Evolutionary conservation across 2,888 invertebrate genomes (phyloP).

Genomic region (Homarus gammarus): DNA sequence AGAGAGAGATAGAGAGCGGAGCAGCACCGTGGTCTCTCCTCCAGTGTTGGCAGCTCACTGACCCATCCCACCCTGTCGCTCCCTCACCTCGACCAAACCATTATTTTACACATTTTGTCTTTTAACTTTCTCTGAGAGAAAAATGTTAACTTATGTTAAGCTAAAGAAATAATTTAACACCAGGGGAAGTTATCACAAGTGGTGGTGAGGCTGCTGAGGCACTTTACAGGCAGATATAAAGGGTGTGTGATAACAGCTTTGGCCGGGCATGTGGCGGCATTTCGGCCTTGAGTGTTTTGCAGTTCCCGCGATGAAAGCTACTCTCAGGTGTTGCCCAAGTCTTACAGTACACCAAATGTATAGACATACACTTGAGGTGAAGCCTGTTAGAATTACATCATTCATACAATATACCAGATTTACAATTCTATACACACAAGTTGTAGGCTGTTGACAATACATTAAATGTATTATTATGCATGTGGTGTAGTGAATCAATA

Average conservation of each 20-base stretch:
- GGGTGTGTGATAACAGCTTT: not conserved
- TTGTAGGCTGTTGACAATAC: too few relatives aligned
- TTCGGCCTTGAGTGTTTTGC: not conserved
- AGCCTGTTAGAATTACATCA: too few relatives aligned
- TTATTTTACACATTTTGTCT: not conserved
- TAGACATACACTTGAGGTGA: too few relatives aligned
- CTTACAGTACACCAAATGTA: not conserved
- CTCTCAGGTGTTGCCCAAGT: not conserved
- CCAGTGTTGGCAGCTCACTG: constrained; percentile 20
- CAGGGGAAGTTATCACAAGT: not conserved
- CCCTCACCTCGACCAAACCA: not conserved
- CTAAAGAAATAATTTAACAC: not conserved
- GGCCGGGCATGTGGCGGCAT: not conserved
- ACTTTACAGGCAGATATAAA: not conserved
- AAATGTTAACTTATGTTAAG: not conserved
- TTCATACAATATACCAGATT: too few relatives aligned
- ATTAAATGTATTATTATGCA: too few relatives aligned
- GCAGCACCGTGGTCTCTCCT: not conserved
- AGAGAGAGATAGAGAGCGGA: not conserved
- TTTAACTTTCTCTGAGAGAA: not conserved
- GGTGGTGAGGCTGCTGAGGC: not conserved
- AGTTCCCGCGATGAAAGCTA: not conserved
- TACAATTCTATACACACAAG: too few relatives aligned
- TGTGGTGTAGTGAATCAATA: too few relatives aligned
- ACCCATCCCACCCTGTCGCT: not conserved